Conservation (phyloP, 2,888 invertebrate genomes). For the Platycheirus albimanus region DNA sequence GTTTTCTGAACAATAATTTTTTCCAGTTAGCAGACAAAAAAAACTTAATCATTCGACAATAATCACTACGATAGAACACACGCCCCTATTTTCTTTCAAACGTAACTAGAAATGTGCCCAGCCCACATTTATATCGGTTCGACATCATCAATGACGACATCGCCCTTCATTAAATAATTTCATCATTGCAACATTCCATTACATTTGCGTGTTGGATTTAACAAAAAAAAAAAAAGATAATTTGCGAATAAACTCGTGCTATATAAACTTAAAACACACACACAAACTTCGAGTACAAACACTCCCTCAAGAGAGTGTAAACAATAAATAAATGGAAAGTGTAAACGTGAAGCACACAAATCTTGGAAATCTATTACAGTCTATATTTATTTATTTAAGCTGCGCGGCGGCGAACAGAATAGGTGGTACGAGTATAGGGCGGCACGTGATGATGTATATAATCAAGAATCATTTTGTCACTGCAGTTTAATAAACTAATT, state of each 20-base stretch:
- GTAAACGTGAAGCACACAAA: background rate
- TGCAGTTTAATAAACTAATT: too few relatives aligned
- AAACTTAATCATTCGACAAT: background rate
- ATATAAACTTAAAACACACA: too few relatives aligned
- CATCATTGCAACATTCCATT: constrained; percentile 22
- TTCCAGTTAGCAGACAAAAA: background rate
- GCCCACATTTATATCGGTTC: constrained; percentile 11
- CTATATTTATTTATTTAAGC: too few relatives aligned
- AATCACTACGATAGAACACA: constrained; percentile 24
- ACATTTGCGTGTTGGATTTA: constrained; percentile 17
- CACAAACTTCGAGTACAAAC: too few relatives aligned
- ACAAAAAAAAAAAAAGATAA: background rate
- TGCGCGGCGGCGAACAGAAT: too few relatives aligned
- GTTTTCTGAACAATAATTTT: too few relatives aligned
- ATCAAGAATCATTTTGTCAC: too few relatives aligned
- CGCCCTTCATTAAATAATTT: constrained; percentile 1
- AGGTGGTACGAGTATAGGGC: too few relatives aligned
- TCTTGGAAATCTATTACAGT: too few relatives aligned
- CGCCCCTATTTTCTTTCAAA: constrained; percentile 49
- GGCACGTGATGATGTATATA: too few relatives aligned
- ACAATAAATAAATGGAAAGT: too few relatives aligned
- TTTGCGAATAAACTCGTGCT: background rate
- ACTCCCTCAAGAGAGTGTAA: too few relatives aligned
- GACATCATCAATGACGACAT: constrained; percentile 51
- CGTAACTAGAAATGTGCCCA: constrained; percentile 29